These are phyloP conservation scores for Cataglyphis hispanica DNA, from an alignment of 1,140 invertebrate species.

Conservation along the genomic window DNA sequence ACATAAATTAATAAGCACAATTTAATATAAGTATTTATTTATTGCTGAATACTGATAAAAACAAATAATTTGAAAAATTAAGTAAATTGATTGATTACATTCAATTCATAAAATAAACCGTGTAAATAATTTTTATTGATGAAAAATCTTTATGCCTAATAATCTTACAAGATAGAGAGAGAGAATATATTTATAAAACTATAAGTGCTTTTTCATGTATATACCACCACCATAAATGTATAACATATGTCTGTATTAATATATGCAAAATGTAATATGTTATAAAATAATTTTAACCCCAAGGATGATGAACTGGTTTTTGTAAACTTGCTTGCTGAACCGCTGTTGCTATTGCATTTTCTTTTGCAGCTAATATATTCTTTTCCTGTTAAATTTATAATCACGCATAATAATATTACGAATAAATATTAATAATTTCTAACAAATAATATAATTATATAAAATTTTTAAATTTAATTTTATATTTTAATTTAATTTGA, in stretches of 20 bases:
- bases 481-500: background rate
- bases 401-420: background rate
- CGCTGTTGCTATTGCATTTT: slow-evolving; percentile 83
- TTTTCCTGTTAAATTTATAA: slow-evolving; percentile 76
- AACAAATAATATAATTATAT: background rate
- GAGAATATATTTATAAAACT: slow-evolving; percentile 28
- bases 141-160: slow-evolving; percentile 63
- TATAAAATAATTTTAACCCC: slow-evolving; percentile 70
- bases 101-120: slow-evolving; percentile 10
- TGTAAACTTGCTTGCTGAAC: slow-evolving; percentile 77
- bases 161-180: slow-evolving; percentile 20
- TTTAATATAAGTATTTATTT: background rate
- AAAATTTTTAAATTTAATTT: background rate
- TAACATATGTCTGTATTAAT: slow-evolving; percentile 26
- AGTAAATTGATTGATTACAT: background rate
- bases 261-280: background rate
- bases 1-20: background rate
- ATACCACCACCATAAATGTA: slow-evolving; percentile 55
- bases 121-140: slow-evolving; percentile 46
- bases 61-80: background rate
- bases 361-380: slow-evolving; percentile 83
- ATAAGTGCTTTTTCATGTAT: slow-evolving; percentile 24
- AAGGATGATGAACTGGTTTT: slow-evolving; percentile 79
- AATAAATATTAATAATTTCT: slow-evolving; percentile 36
- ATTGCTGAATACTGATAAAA: background rate